These are phyloP conservation scores for Zosterops borbonicus DNA, from an alignment of 2,113 vertebrate species.

Conservation along the genomic window DNA sequence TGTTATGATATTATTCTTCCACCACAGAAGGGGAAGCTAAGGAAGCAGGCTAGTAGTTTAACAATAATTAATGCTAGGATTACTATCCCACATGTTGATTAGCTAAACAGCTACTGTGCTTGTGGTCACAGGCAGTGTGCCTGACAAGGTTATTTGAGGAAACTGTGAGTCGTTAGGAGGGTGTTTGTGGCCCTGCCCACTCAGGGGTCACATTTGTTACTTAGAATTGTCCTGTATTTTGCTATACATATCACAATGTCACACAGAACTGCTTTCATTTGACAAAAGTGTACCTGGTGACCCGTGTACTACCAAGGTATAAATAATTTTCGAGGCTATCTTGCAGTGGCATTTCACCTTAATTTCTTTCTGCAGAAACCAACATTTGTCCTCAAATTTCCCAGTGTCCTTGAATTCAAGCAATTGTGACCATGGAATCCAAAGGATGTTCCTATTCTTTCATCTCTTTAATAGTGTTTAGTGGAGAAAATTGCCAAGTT, in stretches of 20 bases:
- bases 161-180: background rate
- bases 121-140: background rate
- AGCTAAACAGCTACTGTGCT: background rate
- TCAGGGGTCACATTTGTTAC: background rate
- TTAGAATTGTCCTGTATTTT: background rate
- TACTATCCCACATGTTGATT: background rate
- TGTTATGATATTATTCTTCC: background rate
- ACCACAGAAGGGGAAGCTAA: background rate
- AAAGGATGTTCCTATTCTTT: background rate
- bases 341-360: background rate
- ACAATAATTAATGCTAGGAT: background rate
- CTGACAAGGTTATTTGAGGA: background rate
- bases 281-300: background rate
- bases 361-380: background rate
- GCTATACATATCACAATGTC: rapidly evolving
- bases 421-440: background rate
- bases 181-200: background rate
- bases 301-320: background rate
- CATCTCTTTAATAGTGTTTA: background rate
- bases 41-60: background rate
- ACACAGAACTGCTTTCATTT: background rate
- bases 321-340: background rate
- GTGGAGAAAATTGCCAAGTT: background rate
- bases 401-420: background rate
- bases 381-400: background rate